Base-by-base conservation (phyloP, 2,113 vertebrate genomes). In the Sarotherodon lohbergeri region DNA sequence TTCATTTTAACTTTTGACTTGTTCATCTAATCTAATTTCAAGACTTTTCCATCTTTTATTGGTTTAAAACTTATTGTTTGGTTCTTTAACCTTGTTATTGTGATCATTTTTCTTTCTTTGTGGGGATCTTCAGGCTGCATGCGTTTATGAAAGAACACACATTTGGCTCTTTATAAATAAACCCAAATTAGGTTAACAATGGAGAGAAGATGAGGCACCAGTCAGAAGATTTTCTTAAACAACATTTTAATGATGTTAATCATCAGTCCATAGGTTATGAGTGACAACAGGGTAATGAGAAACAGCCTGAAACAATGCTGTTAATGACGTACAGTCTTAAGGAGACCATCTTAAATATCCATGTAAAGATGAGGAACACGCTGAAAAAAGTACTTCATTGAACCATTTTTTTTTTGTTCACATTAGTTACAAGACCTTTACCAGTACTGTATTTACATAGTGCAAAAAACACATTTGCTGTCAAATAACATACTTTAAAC, bases 401-500 rank as follows among this genome's bases (percentile, higher is more conserved):
- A 97, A 97, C 96, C 89, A 93, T 91, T 66, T 66, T 66, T 61
- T 85, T 87, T 88, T 82, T 88, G 91, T 93, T 96, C 97, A 98
- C 97, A 98, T 98, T 98, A 97, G 96, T 97, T 97, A 98, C 96
- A 96, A 97, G 97, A 97, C 96, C 96, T 89, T 91, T 88, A 95
- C 96, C 97, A 97, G 95, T 97, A 92, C 86, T 90, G 88, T 95
- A 98, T 98, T 96, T 98, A 98, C 97, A 98, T 97, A 98, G 98
- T 98, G 97, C 97, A 98, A 99, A 98, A 96, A 96, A 97, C 93
- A 95, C 93, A 91, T 89, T 93, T 92, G 96, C 96, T 95, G 96
- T 97, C 97, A 96, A 96, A 97, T 94, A 90, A 93, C 89, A 90
- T 63, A 91, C 94, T 97, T 94, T 24, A 93, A 91, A 95, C 89